Evolutionary conservation across 1,140 invertebrate species (phyloP).

Genomic region (Sminthurides bifidus): DNA sequence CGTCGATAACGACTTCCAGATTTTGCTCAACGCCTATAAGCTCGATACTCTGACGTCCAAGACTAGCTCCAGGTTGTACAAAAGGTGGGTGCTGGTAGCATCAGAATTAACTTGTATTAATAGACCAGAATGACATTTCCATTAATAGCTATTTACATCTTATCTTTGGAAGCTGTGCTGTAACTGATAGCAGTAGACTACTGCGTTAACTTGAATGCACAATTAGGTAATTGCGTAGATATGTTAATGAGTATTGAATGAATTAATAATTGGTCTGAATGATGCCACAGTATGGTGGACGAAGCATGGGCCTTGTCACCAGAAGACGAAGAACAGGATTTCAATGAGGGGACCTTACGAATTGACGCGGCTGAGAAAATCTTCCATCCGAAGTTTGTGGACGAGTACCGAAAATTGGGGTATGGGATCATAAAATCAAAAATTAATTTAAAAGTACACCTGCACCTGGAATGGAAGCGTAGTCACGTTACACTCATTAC

Average conservation of each 20-base stretch:
- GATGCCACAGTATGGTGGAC: neutral
- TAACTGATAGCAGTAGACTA: neutral
- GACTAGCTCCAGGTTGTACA: neutral
- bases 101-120: neutral
- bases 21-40: neutral
- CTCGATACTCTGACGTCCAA: neutral
- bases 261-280: neutral
- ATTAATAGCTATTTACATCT: no score
- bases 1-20: conserved; percentile 4
- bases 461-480: no score
- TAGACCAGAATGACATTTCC: no score
- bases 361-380: conserved; percentile 11
- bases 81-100: neutral
- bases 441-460: neutral
- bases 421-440: neutral
- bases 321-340: neutral
- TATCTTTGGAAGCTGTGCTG: no score
- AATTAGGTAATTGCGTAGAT: neutral
- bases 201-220: neutral
- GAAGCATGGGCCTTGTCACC: neutral
- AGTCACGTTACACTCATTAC: neutral
- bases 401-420: conserved; percentile 6
- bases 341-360: conserved; percentile 11
- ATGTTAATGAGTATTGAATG: neutral
- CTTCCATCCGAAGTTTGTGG: conserved; percentile 15